Evolutionary conservation across 2,113 vertebrate species (phyloP).

Genomic region (Rattus rattus): DNA sequence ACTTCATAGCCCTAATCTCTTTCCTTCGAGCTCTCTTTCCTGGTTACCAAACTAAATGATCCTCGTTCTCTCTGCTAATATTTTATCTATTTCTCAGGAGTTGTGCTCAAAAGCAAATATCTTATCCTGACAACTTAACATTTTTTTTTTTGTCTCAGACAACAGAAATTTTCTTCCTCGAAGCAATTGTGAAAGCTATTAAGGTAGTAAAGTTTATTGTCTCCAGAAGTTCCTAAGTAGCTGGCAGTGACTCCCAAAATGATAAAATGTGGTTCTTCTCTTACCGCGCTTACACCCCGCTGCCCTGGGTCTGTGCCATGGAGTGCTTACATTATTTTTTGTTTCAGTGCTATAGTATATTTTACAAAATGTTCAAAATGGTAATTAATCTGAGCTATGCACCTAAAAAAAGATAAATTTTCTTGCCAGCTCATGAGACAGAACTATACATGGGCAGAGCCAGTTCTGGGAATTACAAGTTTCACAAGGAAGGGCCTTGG

Average conservation of each 20-base stretch:
- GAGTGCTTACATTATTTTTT: slow-evolving; percentile 4
- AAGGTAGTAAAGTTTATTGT: slow-evolving; percentile 54
- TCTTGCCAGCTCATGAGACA: slow-evolving; percentile 45
- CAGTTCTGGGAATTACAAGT: neutral
- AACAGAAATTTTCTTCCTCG: slow-evolving; percentile 63
- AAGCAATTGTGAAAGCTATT: slow-evolving; percentile 46
- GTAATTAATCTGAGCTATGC: slow-evolving; percentile 31
- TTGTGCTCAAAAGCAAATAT: slow-evolving; percentile 37
- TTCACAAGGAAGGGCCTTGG: neutral
- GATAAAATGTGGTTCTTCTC: slow-evolving; percentile 47
- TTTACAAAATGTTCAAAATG: slow-evolving; percentile 41
- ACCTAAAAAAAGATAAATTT: slow-evolving; percentile 29
- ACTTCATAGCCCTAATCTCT: neutral
- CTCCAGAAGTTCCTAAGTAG: slow-evolving; percentile 43
- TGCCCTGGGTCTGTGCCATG: slow-evolving; percentile 42
- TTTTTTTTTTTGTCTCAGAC: slow-evolving; percentile 24
- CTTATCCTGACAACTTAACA: slow-evolving; percentile 32
- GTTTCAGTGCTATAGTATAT: slow-evolving; percentile 8
- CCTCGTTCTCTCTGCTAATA: slow-evolving; percentile 20
- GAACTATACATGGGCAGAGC: neutral
- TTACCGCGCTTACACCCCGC: neutral
- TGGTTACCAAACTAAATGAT: slow-evolving; percentile 43
- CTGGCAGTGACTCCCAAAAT: slow-evolving; percentile 8
- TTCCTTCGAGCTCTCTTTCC: neutral
- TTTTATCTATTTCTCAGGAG: slow-evolving; percentile 38